phyloP scores from a whole-genome alignment of 92 coral and sea anemone species.

The Zoanthus solanderi region DNA sequence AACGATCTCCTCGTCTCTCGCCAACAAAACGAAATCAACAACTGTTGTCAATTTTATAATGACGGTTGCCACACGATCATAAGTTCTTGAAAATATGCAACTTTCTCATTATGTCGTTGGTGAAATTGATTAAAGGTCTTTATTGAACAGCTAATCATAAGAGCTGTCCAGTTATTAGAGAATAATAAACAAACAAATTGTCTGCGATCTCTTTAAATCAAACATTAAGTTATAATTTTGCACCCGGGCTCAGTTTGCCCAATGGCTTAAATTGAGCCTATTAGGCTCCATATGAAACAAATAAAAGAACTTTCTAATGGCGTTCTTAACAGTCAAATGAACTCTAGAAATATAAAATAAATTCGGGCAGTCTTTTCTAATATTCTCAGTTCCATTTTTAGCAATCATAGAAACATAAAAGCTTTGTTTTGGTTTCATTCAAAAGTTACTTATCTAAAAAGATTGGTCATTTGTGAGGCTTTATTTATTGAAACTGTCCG shows the following conservation, averaged over 20 bases:
- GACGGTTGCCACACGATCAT: conserved; percentile 89
- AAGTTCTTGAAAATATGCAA: conserved; percentile 81
- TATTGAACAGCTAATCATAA: conserved; percentile 78
- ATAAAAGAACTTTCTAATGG: conserved; percentile 76
- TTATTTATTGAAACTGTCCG: conserved; percentile 16
- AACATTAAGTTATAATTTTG: conserved; percentile 82
- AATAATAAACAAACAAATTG: conserved; percentile 96
- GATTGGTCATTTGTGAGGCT: conserved; percentile 33
- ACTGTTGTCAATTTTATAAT: conserved; percentile 54
- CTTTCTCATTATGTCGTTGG: conserved; percentile 80
- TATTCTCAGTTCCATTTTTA: background rate
- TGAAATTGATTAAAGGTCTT: conserved; percentile 84
- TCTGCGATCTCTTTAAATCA: conserved; percentile 89
- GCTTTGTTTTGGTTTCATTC: background rate
- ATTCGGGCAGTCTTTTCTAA: background rate
- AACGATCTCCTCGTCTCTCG: conserved; percentile 57
- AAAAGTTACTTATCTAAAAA: conserved; percentile 3
- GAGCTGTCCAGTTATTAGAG: conserved; percentile 80
- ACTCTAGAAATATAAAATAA: conserved; percentile 47
- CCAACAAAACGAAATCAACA: conserved; percentile 73
- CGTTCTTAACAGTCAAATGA: conserved; percentile 49
- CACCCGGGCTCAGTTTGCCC: conserved; percentile 71
- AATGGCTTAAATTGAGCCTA: conserved; percentile 84
- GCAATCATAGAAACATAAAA: background rate
- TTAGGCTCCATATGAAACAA: conserved; percentile 77